Conservation (phyloP, 92 coral and sea anemone genomes). For the Palythoa heliodiscus region DNA sequence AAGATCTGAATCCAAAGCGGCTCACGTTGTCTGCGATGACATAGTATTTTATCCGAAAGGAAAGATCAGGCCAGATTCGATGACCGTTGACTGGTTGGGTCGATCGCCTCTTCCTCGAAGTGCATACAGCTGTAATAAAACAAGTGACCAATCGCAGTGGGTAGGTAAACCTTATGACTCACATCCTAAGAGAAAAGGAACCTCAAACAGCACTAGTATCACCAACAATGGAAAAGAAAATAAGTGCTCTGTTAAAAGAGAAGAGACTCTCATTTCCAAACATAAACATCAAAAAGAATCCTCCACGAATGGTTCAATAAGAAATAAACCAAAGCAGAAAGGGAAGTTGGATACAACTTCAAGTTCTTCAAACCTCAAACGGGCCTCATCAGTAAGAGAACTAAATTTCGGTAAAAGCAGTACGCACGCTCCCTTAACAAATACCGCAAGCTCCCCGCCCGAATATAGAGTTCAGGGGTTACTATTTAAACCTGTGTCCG, state of each 20-base stretch:
- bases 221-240: conserved; percentile 11
- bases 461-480: background rate
- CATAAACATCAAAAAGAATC: background rate
- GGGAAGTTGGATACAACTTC: background rate
- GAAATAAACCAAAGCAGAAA: background rate
- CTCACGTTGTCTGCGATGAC: conserved; percentile 2
- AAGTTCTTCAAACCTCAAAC: background rate
- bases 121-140: background rate
- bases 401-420: background rate
- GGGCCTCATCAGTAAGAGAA: background rate
- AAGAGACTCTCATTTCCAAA: background rate
- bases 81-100: conserved; percentile 24
- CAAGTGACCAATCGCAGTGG: background rate
- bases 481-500: conserved; percentile 32
- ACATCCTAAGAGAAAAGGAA: background rate
- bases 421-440: no score
- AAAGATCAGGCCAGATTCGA: conserved; percentile 9
- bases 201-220: background rate
- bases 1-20: background rate
- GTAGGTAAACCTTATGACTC: background rate
- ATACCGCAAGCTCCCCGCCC: background rate
- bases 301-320: background rate
- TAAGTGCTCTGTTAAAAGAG: background rate
- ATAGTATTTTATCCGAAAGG: background rate
- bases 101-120: background rate